Evolutionary conservation across 30 jellyfish, hydroid and myxozoan species (phyloP).

Genomic region (Aurelia sp.): DNA sequence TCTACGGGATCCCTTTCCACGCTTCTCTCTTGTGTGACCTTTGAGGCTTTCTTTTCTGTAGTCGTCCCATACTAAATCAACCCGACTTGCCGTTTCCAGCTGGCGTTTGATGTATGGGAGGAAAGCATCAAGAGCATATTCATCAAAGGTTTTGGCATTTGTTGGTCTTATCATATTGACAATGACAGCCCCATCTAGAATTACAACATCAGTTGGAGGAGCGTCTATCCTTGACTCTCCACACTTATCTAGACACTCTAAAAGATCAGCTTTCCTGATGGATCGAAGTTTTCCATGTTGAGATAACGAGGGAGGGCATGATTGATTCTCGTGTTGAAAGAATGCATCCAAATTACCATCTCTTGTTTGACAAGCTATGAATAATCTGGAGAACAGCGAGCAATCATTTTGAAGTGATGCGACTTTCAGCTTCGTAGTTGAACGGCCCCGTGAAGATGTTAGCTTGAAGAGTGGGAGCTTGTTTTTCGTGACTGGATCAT

Average conservation of each 20-base stretch:
- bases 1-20: slow-evolving; percentile 34
- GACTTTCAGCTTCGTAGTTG: slow-evolving; percentile 9
- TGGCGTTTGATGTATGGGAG: no score
- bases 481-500: no score
- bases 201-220: slow-evolving; percentile 31
- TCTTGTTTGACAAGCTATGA: no score
- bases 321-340: no score
- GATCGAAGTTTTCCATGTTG: neutral
- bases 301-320: no score
- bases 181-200: slow-evolving; percentile 44
- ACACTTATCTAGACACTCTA: slow-evolving; percentile 1
- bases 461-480: no score
- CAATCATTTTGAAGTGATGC: slow-evolving; percentile 41
- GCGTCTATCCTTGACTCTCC: slow-evolving; percentile 7
- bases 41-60: slow-evolving; percentile 50
- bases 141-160: slow-evolving; percentile 53
- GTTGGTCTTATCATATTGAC: slow-evolving; percentile 30
- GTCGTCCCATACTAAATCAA: slow-evolving; percentile 51
- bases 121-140: slow-evolving; percentile 8
- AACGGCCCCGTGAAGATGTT: no score
- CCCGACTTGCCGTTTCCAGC: no score
- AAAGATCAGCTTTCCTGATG: slow-evolving; percentile 41
- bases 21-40: slow-evolving; percentile 64
- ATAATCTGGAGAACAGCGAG: slow-evolving; percentile 47
- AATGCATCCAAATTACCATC: no score